phyloP scores from a whole-genome alignment of 2,113 vertebrate genomes.

The Clupea harengus region DNA sequence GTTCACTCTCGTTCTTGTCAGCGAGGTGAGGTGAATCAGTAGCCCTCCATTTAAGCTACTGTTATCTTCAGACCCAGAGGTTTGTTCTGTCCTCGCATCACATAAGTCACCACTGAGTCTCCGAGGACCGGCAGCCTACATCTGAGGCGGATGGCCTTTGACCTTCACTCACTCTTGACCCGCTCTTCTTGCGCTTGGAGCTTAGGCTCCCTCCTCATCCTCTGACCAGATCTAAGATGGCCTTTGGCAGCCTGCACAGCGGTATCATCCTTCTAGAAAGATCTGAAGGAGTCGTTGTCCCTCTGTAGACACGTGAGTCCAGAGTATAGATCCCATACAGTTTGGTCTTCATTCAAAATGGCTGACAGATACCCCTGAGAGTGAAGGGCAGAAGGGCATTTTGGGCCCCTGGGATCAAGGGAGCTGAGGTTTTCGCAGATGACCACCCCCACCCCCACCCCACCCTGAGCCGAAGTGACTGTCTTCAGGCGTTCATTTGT shows the following conservation, averaged over 20 bases:
- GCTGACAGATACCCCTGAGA: neutral
- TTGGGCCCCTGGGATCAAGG: neutral
- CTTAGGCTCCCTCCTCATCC: neutral
- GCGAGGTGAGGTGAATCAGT: neutral
- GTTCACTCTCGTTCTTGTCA: neutral
- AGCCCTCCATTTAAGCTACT: neutral
- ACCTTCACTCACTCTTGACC: slow-evolving; percentile 13
- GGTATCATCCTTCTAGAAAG: neutral
- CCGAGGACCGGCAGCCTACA: neutral
- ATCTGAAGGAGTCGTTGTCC: no score
- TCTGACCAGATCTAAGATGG: slow-evolving; percentile 1
- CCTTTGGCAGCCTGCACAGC: neutral
- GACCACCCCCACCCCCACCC: neutral
- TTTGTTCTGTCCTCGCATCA: neutral
- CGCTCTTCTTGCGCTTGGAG: neutral
- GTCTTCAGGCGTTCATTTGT: neutral
- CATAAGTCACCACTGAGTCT: slow-evolving; percentile 2
- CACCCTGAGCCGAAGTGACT: neutral
- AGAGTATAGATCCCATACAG: neutral
- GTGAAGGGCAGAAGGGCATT: neutral
- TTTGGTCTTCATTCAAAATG: neutral
- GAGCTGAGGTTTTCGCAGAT: neutral
- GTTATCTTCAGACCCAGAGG: slow-evolving; percentile 9
- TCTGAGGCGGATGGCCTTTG: neutral
- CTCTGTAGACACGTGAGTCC: neutral